phyloP scores from a whole-genome alignment of 2,888 invertebrate genomes.

The Nomada fabriciana region DNA sequence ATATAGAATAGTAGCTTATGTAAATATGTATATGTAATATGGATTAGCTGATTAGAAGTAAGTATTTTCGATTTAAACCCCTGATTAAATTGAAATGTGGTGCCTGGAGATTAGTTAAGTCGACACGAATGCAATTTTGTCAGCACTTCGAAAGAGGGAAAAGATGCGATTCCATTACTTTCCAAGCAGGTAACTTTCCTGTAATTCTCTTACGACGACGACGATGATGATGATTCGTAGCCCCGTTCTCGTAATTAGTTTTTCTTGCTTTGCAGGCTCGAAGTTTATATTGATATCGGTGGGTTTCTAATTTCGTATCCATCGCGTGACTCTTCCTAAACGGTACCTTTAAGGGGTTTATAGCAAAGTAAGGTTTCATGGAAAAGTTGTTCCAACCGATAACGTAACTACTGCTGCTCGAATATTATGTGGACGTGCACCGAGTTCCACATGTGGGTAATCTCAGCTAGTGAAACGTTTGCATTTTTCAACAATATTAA shows the following conservation, averaged over 20 bases:
- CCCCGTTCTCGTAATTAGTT: conserved; percentile 67
- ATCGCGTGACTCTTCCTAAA: conserved; percentile 32
- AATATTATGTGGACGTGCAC: conserved; percentile 5
- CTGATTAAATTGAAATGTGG: conserved; percentile 41
- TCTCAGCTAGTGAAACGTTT: conserved; percentile 7
- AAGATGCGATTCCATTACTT: conserved; percentile 54
- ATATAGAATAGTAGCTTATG: background rate
- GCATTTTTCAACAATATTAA: background rate
- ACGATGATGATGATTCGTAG: conserved; percentile 48
- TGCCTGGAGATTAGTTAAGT: conserved; percentile 41
- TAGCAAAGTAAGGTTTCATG: background rate
- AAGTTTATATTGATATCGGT: conserved; percentile 48
- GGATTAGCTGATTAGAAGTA: background rate
- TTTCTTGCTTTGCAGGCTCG: conserved; percentile 33
- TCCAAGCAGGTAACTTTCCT: conserved; percentile 49
- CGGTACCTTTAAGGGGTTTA: background rate
- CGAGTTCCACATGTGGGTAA: conserved; percentile 15
- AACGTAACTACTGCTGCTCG: background rate
- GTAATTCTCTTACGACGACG: conserved; percentile 64
- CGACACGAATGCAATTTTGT: conserved; percentile 53
- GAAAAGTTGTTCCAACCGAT: conserved; percentile 4
- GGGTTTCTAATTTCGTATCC: conserved; percentile 24
- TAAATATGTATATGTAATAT: background rate
- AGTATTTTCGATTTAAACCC: conserved; percentile 17
- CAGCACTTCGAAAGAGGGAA: conserved; percentile 26